Evolutionary conservation across 2,797 vertebrate genomes (phyloP).

Genomic region (Ctenochaetus hawaiiensis): DNA sequence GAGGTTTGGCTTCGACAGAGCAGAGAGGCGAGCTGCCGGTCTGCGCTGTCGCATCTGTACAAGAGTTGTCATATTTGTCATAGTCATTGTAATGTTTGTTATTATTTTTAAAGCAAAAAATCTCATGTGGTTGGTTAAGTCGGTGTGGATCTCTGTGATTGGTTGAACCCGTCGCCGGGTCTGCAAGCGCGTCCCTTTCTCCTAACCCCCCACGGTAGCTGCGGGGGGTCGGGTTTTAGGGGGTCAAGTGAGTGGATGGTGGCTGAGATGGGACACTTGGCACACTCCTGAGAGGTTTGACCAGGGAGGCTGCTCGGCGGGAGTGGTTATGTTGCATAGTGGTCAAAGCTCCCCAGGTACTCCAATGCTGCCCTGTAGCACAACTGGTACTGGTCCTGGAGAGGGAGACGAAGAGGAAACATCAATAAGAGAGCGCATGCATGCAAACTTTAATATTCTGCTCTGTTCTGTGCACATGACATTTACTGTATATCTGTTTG

Average conservation of each 20-base stretch:
- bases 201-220: slow-evolving; percentile 73
- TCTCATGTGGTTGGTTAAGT: slow-evolving; percentile 64
- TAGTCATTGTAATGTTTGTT: slow-evolving; percentile 59
- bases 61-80: slow-evolving; percentile 72
- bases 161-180: slow-evolving; percentile 60
- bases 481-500: background rate
- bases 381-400: slow-evolving; percentile 97
- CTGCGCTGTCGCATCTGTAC: slow-evolving; percentile 74
- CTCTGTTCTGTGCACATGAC: background rate
- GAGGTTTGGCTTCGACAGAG: slow-evolving; percentile 76
- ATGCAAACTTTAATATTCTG: background rate
- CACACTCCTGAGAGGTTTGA: slow-evolving; percentile 85
- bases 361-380: slow-evolving; percentile 96
- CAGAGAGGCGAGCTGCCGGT: slow-evolving; percentile 62
- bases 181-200: slow-evolving; percentile 74
- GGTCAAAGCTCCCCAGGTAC: slow-evolving; percentile 98
- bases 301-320: slow-evolving; percentile 75
- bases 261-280: slow-evolving; percentile 91
- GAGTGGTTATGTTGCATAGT: slow-evolving; percentile 99
- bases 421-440: slow-evolving; percentile 5
- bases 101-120: slow-evolving; percentile 77
- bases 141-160: slow-evolving; percentile 73
- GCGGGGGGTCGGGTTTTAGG: slow-evolving; percentile 39
- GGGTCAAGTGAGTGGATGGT: slow-evolving; percentile 83
- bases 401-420: slow-evolving; percentile 1